Evolutionary conservation across 2,888 invertebrate genomes (phyloP).

Genomic region (Clusia tigrina): DNA sequence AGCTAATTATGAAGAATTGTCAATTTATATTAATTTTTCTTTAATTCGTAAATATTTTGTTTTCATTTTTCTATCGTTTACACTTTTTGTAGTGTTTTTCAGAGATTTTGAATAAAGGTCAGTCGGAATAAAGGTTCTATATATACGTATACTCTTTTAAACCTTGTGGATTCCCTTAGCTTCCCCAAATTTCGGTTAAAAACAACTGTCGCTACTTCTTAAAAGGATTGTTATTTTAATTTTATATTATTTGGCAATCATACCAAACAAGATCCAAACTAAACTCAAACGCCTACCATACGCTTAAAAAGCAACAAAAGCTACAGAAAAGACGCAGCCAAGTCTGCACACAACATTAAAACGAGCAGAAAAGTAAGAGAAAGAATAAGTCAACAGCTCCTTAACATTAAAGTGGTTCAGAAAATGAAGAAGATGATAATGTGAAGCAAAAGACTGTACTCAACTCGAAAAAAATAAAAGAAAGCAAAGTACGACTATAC

Average conservation of each 20-base stretch:
- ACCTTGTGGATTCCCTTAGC: too few relatives aligned
- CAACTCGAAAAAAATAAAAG: slow-evolving; percentile 20
- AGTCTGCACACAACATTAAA: neutral
- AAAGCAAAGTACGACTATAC: slow-evolving; percentile 11
- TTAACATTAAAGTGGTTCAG: slow-evolving; percentile 56
- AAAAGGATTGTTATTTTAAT: too few relatives aligned
- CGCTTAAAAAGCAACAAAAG: slow-evolving; percentile 16
- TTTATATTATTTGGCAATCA: neutral
- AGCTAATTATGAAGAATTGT: too few relatives aligned
- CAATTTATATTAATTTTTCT: too few relatives aligned
- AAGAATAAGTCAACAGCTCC: slow-evolving; percentile 56
- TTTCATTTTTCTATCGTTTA: too few relatives aligned
- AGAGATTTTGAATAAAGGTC: too few relatives aligned
- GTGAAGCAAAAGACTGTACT: slow-evolving; percentile 9
- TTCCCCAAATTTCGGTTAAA: too few relatives aligned
- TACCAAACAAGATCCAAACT: slow-evolving; percentile 36
- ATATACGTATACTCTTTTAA: too few relatives aligned
- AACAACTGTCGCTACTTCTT: too few relatives aligned
- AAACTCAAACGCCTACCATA: slow-evolving; percentile 40
- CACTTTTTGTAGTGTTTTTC: too few relatives aligned
- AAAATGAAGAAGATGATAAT: slow-evolving; percentile 19
- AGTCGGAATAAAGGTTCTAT: too few relatives aligned
- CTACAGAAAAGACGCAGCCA: neutral
- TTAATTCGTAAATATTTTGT: too few relatives aligned
- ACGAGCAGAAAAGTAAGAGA: slow-evolving; percentile 23